Evolutionary conservation across 1,140 invertebrate species (phyloP), one percentile per base, ranked within the genome.

Genomic region (Halyomorpha halys): DNA sequence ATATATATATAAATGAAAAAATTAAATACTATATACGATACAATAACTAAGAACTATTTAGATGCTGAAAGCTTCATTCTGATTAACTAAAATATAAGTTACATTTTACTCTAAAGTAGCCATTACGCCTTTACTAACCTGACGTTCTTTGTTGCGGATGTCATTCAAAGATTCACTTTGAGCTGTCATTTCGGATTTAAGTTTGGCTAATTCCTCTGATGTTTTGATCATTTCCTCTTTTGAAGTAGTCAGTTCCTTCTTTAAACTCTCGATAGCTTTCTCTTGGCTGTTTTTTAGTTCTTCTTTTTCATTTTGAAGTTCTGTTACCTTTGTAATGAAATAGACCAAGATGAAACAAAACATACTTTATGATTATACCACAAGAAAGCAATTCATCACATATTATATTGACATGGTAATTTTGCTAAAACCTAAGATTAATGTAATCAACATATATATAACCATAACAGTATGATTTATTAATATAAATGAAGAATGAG

Each of bases 141-240:
- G 86, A 67, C 85, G 76, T 73, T 91, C 82, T 71, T 89, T 90
- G 70, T 85, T 87, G 66, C 82, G 83, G 14, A 85, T 81, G 64
- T 93, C 89, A 47, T 77, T 81, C 9, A 88, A 76, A n/a, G 81
- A 75, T 21, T 79, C 79, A 70, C 87, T 83, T 71, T 88, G 89
- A 30, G 77, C 78, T 6, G 79, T 77, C 1, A 86, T 68, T 53
- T 91, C 87, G 71, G 90, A 88, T 45, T 76, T 83, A 5, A 89
- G 68, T 68, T 81, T 81, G 1, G 76, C 69, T 44, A 85, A 76
- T 59, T 84, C 80, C 65, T 87, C 82, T 25, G 76, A 74, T 62
- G 84, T 80, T n/a, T 80, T 77, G 39, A 73, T 73, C 16, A 79
- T 75, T 77, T 74, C 18, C 78, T 67, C 59, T 79, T 67, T 68